Conservation (phyloP, 2,888 invertebrate genomes). For the Rapana venosa region DNA sequence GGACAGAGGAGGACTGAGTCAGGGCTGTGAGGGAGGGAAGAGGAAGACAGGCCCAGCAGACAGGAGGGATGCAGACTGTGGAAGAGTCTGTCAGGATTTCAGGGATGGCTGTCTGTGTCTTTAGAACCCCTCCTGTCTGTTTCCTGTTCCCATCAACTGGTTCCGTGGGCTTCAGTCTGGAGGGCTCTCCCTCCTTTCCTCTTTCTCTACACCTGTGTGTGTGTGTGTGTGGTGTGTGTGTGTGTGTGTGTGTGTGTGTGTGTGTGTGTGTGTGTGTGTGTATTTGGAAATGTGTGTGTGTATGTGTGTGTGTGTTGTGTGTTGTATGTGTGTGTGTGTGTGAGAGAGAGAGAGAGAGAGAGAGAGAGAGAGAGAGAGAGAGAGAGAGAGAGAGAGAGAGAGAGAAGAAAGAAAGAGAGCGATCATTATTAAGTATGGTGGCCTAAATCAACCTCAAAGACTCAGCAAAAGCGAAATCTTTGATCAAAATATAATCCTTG, state of each 20-base stretch:
- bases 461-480: too few relatives aligned
- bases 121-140: neutral
- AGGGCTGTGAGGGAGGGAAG: neutral
- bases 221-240: too few relatives aligned
- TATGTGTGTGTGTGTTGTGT: neutral
- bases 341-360: neutral
- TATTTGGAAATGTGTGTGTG: neutral
- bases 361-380: too few relatives aligned
- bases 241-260: neutral
- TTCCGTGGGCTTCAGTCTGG: neutral
- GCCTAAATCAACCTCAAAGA: too few relatives aligned
- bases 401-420: too few relatives aligned
- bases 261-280: neutral
- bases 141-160: neutral
- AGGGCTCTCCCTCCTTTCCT: neutral
- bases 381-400: too few relatives aligned
- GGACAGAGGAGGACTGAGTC: neutral
- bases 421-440: too few relatives aligned
- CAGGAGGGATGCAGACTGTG: neutral
- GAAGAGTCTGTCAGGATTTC: neutral
- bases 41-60: neutral
- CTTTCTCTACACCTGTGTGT: neutral
- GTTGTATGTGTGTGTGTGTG: neutral
- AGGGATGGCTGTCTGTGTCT: neutral
- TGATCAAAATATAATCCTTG: too few relatives aligned